Conservation (phyloP, 2,113 vertebrate genomes). For the Myanophis thanlyinensis region DNA sequence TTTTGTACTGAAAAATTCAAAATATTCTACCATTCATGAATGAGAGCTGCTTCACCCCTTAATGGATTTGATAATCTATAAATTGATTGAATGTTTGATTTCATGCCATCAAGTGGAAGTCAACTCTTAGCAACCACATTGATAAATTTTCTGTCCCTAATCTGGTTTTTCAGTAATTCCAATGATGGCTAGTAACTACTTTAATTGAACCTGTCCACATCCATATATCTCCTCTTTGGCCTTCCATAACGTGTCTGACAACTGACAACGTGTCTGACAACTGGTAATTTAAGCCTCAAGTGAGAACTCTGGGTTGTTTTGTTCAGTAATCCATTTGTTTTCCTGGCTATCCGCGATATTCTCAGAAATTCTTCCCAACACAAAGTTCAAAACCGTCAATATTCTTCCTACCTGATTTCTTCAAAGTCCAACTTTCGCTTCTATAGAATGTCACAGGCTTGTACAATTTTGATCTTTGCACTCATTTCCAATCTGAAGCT, state of each 20-base stretch:
- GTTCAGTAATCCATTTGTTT: background rate
- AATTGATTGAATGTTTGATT: background rate
- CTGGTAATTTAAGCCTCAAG: background rate
- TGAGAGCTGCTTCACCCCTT: background rate
- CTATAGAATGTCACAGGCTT: background rate
- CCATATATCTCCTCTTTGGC: too few relatives aligned
- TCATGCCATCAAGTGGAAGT: background rate
- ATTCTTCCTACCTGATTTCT: background rate
- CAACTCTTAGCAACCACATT: background rate
- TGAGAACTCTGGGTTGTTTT: background rate
- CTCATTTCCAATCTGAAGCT: background rate
- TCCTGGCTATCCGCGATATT: background rate
- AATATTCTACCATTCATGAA: background rate
- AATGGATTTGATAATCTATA: background rate
- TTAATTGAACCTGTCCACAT: background rate
- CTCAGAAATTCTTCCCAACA: background rate
- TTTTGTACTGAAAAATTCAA: background rate
- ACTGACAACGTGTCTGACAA: too few relatives aligned
- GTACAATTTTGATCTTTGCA: background rate
- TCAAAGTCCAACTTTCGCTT: background rate
- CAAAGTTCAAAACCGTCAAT: background rate
- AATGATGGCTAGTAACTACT: background rate
- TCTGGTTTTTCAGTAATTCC: background rate
- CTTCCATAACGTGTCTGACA: too few relatives aligned
- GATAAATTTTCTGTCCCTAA: background rate